Conservation (phyloP, 2,113 vertebrate species). For the Larimichthys polyactis region DNA sequence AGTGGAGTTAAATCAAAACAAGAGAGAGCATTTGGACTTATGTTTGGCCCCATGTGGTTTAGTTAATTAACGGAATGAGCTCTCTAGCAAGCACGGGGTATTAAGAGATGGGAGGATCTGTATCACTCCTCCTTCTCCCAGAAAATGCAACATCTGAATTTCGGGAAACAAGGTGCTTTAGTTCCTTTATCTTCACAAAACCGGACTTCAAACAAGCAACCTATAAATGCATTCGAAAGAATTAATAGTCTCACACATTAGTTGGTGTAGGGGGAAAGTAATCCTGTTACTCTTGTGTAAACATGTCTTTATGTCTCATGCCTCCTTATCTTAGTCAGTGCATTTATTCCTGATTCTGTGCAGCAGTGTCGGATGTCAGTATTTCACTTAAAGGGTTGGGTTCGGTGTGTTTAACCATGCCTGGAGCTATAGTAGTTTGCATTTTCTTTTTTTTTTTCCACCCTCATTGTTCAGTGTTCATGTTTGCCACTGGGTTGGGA, state of each 20-base stretch:
- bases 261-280: conserved; percentile 36
- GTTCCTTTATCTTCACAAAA: conserved; percentile 25
- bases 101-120: conserved; percentile 64
- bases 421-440: conserved; percentile 67
- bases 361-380: conserved; percentile 32
- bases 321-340: conserved; percentile 32
- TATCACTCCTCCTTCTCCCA: conserved; percentile 30
- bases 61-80: conserved; percentile 75
- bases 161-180: conserved; percentile 32
- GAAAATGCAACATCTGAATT: conserved; percentile 52
- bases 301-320: conserved; percentile 27
- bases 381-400: conserved; percentile 36
- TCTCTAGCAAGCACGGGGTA: conserved; percentile 59
- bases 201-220: conserved; percentile 35
- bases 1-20: conserved; percentile 75
- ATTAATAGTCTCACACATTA: conserved; percentile 30
- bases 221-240: neutral
- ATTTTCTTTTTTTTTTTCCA: conserved; percentile 54
- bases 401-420: conserved; percentile 54
- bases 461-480: conserved; percentile 67
- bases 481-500: conserved; percentile 76
- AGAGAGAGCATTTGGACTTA: conserved; percentile 65
- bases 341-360: conserved; percentile 38
- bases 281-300: conserved; percentile 67
- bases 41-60: conserved; percentile 73